Base-by-base conservation (phyloP, 2,113 vertebrate genomes). In the Apodemus sylvaticus region DNA sequence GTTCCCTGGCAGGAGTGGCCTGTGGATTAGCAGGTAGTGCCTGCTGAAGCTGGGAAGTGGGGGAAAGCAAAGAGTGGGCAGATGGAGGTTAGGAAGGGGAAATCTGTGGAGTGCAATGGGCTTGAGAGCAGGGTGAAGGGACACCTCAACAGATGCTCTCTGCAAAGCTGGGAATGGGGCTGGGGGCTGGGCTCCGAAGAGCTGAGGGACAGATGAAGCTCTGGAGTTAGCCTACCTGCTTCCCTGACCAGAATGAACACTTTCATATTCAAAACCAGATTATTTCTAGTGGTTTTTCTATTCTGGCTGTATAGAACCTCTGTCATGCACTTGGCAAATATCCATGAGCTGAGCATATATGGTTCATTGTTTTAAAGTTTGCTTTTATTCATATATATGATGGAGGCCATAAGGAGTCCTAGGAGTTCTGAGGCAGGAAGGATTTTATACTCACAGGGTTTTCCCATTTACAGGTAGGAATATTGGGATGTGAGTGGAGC, bases 271-370 rank as follows among this genome's bases (percentile, higher is more conserved):
- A 92, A 90, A 93, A 90, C 45, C 34, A 60, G 26, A 79, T 91
- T 71, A 42, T 92, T 96, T 93, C 45, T 93, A 55, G 48, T 83
- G 92, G 42, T 87, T 90, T 90, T 96, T 68, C 68, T 95, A 36
- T 96, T 95, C 79, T 90, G 88, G 60, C 48, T 90, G 62, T 74
- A 55, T 79, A 79, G 70, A 93, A 94, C 34, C 31, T 89, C 66
- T 94, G 10, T 68, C 53, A 83, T 53, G 34, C 16, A 87, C 53
- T 70, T 97, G 89, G 62, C 31, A 94, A 93, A 39, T 66, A 60
- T 96, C 83, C 73, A 64, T 91, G 13, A 90, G n/a, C 10, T 12
- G 39, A 83, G 45, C 45, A 48, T 7, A 48, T 64, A 64, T 90
- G 62, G 2, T 83, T 87, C 48, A 74, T 90, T 89, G 66, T 39